Percentiles rank a stretch among this genome's conserved stretches.
These are phyloP conservation scores for Dicrostonyx torquatus DNA, from an alignment of 2,797 vertebrate genomes.

Conservation along the genomic window DNA sequence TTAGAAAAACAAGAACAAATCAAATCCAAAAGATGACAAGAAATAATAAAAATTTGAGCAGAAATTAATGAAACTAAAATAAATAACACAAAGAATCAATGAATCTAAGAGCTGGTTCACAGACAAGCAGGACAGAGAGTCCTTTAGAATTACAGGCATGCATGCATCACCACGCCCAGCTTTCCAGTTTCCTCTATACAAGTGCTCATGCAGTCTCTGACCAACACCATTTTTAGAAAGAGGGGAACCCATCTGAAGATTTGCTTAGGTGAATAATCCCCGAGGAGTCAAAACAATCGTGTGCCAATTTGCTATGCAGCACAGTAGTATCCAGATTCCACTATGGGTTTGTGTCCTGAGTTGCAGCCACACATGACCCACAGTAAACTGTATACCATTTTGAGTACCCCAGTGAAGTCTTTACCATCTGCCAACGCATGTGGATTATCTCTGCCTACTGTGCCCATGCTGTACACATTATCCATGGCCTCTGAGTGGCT, in stretches of 20 bases:
- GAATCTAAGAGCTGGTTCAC: neutral
- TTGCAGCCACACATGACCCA: neutral
- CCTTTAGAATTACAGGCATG: neutral
- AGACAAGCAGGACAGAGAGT: neutral
- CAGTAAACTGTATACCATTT: neutral
- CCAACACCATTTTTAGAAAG: neutral
- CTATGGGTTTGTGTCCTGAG: neutral
- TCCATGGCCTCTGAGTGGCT: neutral
- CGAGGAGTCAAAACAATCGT: neutral
- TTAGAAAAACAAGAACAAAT: neutral
- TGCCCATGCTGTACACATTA: neutral
- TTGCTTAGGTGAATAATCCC: neutral
- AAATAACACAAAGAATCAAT: neutral
- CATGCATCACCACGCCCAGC: too few relatives aligned
- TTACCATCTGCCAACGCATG: neutral
- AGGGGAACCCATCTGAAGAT: neutral
- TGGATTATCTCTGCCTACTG: neutral
- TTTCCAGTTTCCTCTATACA: neutral
- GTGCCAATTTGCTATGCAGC: neutral
- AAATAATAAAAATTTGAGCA: neutral
- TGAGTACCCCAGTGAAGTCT: neutral
- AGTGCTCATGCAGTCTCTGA: neutral
- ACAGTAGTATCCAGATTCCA: neutral
- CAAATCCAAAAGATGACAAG: neutral
- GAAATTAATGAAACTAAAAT: neutral